phyloP scores from a whole-genome alignment of 1,140 invertebrate species.

The Hyles vespertilio region DNA sequence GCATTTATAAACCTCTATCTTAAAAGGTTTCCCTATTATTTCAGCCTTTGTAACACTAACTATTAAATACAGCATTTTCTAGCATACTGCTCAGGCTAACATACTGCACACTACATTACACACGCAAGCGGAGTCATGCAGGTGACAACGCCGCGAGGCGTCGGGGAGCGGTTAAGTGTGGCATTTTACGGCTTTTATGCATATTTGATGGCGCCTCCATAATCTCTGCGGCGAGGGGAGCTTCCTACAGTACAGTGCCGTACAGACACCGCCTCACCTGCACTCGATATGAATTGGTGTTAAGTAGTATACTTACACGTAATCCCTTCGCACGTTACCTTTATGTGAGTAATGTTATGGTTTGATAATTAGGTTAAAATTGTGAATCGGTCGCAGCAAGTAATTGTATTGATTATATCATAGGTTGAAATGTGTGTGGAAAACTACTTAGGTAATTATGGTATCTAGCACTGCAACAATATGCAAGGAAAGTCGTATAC shows the following conservation, averaged over 20 bases:
- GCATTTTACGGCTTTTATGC: slow-evolving; percentile 76
- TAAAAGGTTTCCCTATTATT: no score
- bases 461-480: no score
- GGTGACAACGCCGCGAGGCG: slow-evolving; percentile 44
- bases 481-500: no score
- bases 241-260: slow-evolving; percentile 1
- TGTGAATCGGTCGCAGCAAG: no score
- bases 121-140: slow-evolving; percentile 12
- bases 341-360: no score
- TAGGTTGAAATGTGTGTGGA: no score
- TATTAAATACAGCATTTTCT: not conserved
- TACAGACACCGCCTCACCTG: slow-evolving; percentile 31
- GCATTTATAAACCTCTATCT: no score
- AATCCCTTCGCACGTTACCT: no score
- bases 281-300: slow-evolving; percentile 44
- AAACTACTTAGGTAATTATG: no score
- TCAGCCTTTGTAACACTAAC: no score
- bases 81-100: not conserved
- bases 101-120: slow-evolving; percentile 5
- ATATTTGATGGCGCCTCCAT: slow-evolving; percentile 74
- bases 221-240: slow-evolving; percentile 61
- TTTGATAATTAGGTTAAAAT: no score
- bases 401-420: no score
- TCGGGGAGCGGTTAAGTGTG: slow-evolving; percentile 68
- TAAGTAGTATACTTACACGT: slow-evolving; percentile 10